Conservation (phyloP, 1,140 invertebrate species). For the Sinella curviseta region DNA sequence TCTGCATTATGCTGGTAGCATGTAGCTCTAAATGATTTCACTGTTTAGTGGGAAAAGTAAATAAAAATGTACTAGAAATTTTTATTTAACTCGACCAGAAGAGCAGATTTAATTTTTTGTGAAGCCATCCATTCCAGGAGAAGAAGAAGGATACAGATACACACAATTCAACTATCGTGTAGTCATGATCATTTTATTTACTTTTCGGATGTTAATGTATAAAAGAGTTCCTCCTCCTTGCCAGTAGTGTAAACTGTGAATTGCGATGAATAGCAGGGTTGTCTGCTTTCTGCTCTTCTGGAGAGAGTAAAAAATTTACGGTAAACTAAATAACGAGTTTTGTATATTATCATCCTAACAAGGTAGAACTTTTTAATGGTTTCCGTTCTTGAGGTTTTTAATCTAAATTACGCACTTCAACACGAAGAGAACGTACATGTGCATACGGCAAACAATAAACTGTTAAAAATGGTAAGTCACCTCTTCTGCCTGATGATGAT, state of each 20-base stretch:
- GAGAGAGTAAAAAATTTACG: no score
- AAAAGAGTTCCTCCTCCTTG: not conserved
- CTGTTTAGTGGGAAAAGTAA: not conserved
- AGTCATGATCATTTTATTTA: not conserved
- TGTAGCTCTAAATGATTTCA: no score
- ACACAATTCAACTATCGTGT: not conserved
- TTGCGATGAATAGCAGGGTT: no score
- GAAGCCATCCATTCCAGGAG: not conserved
- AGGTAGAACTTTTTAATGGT: not conserved
- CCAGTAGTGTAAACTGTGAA: not conserved
- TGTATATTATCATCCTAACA: not conserved
- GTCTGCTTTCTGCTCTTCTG: no score
- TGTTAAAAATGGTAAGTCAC: not conserved
- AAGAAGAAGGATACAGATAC: no score
- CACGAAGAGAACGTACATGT: not conserved
- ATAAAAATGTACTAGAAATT: not conserved
- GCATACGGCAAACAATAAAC: not conserved
- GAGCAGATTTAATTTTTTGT: not conserved
- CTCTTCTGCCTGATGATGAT: not conserved
- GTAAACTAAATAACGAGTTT: no score
- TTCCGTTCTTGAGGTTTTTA: slow-evolving; percentile 2
- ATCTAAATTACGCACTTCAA: not conserved
- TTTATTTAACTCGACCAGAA: not conserved
- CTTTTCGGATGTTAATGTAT: slow-evolving; percentile 7
- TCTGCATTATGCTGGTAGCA: no score